phyloP scores from a whole-genome alignment of 2,113 vertebrate genomes.

The Hirundichthys speculiger region DNA sequence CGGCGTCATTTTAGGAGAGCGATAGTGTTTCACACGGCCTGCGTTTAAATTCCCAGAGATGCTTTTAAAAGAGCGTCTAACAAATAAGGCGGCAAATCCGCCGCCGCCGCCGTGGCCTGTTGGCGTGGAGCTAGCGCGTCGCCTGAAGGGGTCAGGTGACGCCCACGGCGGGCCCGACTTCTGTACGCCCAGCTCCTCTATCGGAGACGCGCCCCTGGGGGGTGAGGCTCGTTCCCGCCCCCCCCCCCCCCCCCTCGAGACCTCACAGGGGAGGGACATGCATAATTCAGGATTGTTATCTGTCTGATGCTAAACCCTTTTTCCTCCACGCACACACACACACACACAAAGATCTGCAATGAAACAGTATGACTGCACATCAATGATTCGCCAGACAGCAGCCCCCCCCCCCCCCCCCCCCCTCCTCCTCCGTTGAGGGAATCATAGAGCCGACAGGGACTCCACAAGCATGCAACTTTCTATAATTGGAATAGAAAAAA shows the following conservation, averaged over 20 bases:
- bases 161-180: constrained; percentile 37
- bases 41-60: constrained; percentile 47
- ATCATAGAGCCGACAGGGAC: constrained; percentile 69
- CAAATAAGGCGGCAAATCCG: constrained; percentile 37
- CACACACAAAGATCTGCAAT: constrained; percentile 59
- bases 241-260: not conserved
- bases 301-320: constrained; percentile 58
- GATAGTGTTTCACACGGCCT: constrained; percentile 24
- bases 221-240: too few relatives aligned
- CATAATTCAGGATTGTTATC: constrained; percentile 77
- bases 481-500: constrained; percentile 71
- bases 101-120: constrained; percentile 30
- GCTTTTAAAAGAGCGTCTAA: constrained; percentile 51
- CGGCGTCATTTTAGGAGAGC: constrained; percentile 48
- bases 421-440: constrained; percentile 43
- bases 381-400: constrained; percentile 73
- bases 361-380: constrained; percentile 74
- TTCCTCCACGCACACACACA: constrained; percentile 18
- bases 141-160: constrained; percentile 40
- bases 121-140: constrained; percentile 41
- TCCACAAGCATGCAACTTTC: constrained; percentile 64
- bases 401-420: not conserved
- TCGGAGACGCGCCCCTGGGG: constrained; percentile 59
- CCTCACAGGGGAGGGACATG: constrained; percentile 64
- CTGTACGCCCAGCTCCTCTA: constrained; percentile 25